Evolutionary conservation across 2,113 vertebrate species (phyloP).

Genomic region (Ptychochromis oligacanthus): DNA sequence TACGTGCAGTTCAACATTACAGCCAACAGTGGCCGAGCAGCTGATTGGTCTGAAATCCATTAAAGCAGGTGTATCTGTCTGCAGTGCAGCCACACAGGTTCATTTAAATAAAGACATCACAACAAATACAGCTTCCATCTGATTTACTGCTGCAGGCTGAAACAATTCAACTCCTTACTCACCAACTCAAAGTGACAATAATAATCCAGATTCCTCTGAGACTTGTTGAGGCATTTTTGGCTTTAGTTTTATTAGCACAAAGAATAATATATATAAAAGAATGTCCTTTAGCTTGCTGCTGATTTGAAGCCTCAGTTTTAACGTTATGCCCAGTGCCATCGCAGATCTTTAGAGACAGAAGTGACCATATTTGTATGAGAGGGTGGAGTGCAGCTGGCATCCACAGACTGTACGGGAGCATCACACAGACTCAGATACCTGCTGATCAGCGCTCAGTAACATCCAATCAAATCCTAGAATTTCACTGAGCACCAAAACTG

Average conservation of each 20-base stretch:
- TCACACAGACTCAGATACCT: not conserved
- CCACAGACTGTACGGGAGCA: not conserved
- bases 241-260: too few species aligned
- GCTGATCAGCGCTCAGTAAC: not conserved
- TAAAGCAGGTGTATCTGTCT: not conserved
- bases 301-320: not conserved
- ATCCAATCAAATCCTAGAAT: not conserved
- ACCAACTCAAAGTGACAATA: not conserved
- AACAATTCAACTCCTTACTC: not conserved
- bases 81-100: not conserved
- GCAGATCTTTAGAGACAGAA: not conserved
- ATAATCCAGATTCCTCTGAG: not conserved
- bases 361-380: not conserved
- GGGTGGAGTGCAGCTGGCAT: not conserved
- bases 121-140: not conserved
- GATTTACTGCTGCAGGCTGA: not conserved
- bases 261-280: not conserved
- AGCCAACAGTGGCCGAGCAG: not conserved
- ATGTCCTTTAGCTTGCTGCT: not conserved
- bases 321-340: not conserved
- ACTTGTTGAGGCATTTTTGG: too few species aligned
- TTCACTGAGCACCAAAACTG: too few species aligned
- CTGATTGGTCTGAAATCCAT: not conserved
- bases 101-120: not conserved
- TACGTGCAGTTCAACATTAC: not conserved